These are phyloP conservation scores for Apis laboriosa DNA, from an alignment of 1,140 invertebrate species.

Conservation along the genomic window DNA sequence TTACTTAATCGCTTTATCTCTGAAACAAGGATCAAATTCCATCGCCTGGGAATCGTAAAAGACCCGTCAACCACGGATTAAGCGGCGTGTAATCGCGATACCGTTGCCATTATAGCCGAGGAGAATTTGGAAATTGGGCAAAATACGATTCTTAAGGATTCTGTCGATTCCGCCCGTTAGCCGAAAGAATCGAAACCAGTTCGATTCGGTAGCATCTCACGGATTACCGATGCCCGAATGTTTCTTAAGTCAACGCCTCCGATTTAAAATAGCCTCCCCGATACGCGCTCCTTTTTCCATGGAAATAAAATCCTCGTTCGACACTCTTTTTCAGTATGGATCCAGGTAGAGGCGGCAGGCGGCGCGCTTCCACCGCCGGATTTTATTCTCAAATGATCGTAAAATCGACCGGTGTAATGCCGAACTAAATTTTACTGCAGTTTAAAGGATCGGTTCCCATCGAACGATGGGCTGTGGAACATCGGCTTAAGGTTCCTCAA, in stretches of 20 bases:
- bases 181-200: conserved; percentile 41
- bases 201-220: conserved; percentile 49
- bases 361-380: conserved; percentile 11
- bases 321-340: conserved; percentile 13
- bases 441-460: conserved; percentile 52
- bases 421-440: conserved; percentile 58
- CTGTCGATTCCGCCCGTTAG: background rate
- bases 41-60: conserved; percentile 24
- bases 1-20: background rate
- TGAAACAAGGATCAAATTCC: no score
- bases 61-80: conserved; percentile 45
- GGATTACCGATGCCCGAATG: conserved; percentile 56
- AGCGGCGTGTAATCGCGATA: conserved; percentile 50
- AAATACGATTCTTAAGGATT: conserved; percentile 1
- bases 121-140: conserved; percentile 39
- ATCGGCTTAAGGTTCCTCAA: background rate
- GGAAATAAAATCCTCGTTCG: conserved; percentile 51
- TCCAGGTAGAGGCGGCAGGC: conserved; percentile 31
- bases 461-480: background rate
- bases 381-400: conserved; percentile 61
- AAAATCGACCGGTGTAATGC: conserved; percentile 55
- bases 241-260: conserved; percentile 48
- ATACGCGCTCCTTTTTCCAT: conserved; percentile 10
- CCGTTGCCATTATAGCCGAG: conserved; percentile 33
- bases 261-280: conserved; percentile 58